Conservation (phyloP, 37 sponge, comb jelly and placozoan species). For the Eunapius fragilis region DNA sequence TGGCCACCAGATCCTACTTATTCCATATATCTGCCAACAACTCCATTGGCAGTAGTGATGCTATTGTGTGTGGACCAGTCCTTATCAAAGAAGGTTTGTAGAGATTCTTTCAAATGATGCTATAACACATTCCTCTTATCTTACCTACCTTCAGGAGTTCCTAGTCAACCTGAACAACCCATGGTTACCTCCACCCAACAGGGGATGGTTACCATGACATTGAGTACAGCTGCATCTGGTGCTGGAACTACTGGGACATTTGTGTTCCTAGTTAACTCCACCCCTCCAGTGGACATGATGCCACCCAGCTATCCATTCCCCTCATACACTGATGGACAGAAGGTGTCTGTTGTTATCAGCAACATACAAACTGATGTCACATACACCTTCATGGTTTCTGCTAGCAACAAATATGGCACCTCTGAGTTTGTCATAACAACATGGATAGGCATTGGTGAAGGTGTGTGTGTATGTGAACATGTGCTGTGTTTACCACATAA, state of each 20-base stretch:
- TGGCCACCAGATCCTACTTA: not conserved
- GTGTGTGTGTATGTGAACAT: not conserved
- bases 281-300: not conserved
- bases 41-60: not conserved
- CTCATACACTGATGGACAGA: not conserved
- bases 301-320: not conserved
- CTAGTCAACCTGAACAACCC: not conserved
- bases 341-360: not conserved
- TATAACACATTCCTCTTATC: not conserved
- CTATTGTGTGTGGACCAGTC: not conserved
- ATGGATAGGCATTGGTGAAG: not conserved
- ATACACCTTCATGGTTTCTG: not conserved
- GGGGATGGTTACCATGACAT: not conserved
- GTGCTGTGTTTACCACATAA: not conserved
- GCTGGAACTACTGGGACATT: not conserved
- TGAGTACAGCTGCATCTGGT: not conserved
- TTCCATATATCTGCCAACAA: not conserved
- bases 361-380: not conserved
- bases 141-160: not conserved
- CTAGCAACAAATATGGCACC: not conserved
- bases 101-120: not conserved
- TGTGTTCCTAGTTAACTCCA: not conserved
- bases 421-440: not conserved
- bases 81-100: not conserved
- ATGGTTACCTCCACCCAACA: not conserved